A percentile compares a stretch with the other conserved stretches of the same genome.
Conservation (phyloP, 2,888 invertebrate genomes). For the Lycocerus yunnanus region DNA sequence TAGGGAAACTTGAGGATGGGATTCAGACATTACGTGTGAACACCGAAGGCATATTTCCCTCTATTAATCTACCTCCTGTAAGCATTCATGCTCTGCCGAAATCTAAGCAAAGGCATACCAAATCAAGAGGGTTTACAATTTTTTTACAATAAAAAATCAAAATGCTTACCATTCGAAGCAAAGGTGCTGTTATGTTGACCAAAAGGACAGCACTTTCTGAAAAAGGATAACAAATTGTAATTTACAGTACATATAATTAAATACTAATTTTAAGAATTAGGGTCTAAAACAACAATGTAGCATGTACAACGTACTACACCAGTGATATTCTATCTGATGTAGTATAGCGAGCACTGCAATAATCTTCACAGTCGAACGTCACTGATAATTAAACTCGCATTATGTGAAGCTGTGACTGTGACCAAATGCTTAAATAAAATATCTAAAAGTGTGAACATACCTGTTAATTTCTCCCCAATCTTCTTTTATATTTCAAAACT, state of each 20-base stretch:
- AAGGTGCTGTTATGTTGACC: too few species aligned
- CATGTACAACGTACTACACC: not conserved
- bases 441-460: not conserved
- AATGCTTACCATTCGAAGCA: not conserved
- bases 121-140: not conserved
- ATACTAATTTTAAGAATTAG: too few species aligned
- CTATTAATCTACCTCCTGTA: conserved; percentile 68
- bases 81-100: conserved; percentile 75
- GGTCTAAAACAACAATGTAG: not conserved
- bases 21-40: conserved; percentile 74
- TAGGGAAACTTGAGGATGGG: conserved; percentile 67
- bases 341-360: not conserved
- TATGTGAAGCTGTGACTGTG: not conserved
- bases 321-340: not conserved
- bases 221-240: too few species aligned
- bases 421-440: not conserved
- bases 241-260: too few species aligned
- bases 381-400: not conserved
- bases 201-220: too few species aligned
- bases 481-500: too few species aligned
- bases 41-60: conserved; percentile 80
- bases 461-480: not conserved
- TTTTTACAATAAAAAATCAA: not conserved
- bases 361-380: not conserved
- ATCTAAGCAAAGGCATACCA: not conserved